These are phyloP conservation scores for Cairina moschata DNA, from an alignment of 2,113 vertebrate genomes.

Conservation along the genomic window DNA sequence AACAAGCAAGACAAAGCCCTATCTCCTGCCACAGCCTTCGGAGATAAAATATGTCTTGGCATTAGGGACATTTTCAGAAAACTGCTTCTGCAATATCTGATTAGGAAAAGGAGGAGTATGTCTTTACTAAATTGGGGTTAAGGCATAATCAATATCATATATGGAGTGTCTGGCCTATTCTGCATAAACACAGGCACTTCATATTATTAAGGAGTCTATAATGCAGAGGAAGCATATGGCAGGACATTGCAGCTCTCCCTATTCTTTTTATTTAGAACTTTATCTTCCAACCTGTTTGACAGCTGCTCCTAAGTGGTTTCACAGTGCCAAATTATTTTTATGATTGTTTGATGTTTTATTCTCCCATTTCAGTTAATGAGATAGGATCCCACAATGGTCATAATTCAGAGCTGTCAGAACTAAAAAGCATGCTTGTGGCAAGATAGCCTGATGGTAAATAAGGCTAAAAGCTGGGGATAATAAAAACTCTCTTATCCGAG, in stretches of 20 bases:
- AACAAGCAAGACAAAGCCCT: slow-evolving; percentile 83
- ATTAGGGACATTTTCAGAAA: slow-evolving; percentile 84
- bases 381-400: slow-evolving; percentile 92
- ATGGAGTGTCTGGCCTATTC: slow-evolving; percentile 82
- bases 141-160: slow-evolving; percentile 97
- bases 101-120: slow-evolving; percentile 84
- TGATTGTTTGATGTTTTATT: slow-evolving; percentile 94
- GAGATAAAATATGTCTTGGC: slow-evolving; percentile 87
- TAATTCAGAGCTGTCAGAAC: slow-evolving; percentile 91
- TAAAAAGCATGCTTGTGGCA: slow-evolving; percentile 86
- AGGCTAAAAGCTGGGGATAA: slow-evolving; percentile 82
- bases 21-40: slow-evolving; percentile 80
- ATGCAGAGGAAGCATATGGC: slow-evolving; percentile 84
- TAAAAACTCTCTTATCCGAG: slow-evolving; percentile 77
- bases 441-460: slow-evolving; percentile 84
- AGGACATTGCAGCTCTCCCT: slow-evolving; percentile 78
- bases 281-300: slow-evolving; percentile 92
- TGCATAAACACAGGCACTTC: slow-evolving; percentile 88
- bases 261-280: slow-evolving; percentile 89
- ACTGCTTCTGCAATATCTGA: slow-evolving; percentile 86
- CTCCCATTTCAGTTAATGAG: slow-evolving; percentile 94
- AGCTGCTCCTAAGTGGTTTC: slow-evolving; percentile 92
- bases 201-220: slow-evolving; percentile 91
- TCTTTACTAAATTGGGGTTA: slow-evolving; percentile 91
- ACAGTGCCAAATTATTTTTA: slow-evolving; percentile 95